Conservation (phyloP, 2,113 vertebrate genomes). For the Falco punctatus region DNA sequence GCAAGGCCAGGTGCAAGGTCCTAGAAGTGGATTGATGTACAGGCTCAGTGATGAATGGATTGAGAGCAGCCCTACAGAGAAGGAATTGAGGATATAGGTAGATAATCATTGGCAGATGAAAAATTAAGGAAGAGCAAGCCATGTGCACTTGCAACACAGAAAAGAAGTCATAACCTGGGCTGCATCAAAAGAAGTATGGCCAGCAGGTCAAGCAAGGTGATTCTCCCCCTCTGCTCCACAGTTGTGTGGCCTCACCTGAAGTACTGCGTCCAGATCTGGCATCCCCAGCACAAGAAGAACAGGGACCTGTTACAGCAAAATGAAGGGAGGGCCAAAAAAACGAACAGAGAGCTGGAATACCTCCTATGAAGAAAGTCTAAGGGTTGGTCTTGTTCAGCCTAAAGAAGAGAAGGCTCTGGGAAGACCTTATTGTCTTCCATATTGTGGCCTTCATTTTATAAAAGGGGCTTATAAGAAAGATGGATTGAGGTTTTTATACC, state of each 20-base stretch:
- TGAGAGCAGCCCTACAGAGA: neutral
- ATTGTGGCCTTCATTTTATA: neutral
- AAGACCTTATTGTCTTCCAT: neutral
- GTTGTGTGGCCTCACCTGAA: neutral
- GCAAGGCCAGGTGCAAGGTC: neutral
- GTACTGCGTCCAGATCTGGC: neutral
- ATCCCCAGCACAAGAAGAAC: neutral
- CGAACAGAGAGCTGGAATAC: neutral
- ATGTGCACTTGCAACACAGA: neutral
- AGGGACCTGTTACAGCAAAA: neutral
- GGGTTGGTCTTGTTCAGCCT: neutral
- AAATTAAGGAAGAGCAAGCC: neutral
- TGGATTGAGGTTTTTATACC: neutral
- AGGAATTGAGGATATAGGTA: neutral
- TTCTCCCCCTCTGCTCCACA: neutral
- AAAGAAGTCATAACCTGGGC: neutral
- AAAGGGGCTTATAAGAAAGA: neutral
- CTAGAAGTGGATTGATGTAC: neutral
- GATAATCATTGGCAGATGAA: neutral
- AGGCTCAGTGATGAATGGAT: neutral
- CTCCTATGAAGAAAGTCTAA: neutral
- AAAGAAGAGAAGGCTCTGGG: neutral
- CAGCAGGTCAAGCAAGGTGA: neutral
- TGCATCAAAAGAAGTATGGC: neutral
- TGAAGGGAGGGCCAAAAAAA: neutral